Percentiles rank a stretch among this genome's conserved stretches.
Evolutionary conservation across 2,797 vertebrate genomes (phyloP).

Genomic region (Microhierax caerulescens): DNA sequence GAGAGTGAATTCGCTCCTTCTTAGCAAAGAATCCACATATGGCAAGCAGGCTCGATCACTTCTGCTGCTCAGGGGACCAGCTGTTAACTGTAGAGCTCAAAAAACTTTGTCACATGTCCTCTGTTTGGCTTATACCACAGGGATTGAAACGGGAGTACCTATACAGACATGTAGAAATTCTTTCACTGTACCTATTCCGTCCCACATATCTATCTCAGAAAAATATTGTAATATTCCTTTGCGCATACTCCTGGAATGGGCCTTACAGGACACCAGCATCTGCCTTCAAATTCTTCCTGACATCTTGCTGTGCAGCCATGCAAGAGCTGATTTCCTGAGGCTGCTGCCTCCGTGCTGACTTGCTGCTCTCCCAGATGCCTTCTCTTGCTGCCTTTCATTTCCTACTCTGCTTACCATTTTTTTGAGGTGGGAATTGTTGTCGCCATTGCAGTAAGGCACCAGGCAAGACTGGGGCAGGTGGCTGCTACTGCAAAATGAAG

Average conservation of each 20-base stretch:
- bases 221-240: neutral
- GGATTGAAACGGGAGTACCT: neutral
- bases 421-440: neutral
- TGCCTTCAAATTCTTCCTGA: neutral
- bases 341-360: neutral
- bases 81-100: neutral
- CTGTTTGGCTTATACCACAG: neutral
- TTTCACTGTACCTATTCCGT: neutral
- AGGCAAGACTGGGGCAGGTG: neutral
- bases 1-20: neutral
- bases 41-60: neutral
- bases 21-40: neutral
- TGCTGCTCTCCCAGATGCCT: neutral
- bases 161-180: neutral
- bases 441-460: neutral
- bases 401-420: neutral
- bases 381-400: neutral
- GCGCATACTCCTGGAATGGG: neutral
- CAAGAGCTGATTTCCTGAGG: neutral
- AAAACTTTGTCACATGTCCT: neutral
- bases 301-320: neutral
- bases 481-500: neutral
- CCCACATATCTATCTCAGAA: neutral
- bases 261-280: neutral
- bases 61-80: neutral